Percentiles rank a stretch among this genome's conserved stretches.
Conservation (phyloP, 2,888 invertebrate species). For the Euspilapteryx auroguttella region DNA sequence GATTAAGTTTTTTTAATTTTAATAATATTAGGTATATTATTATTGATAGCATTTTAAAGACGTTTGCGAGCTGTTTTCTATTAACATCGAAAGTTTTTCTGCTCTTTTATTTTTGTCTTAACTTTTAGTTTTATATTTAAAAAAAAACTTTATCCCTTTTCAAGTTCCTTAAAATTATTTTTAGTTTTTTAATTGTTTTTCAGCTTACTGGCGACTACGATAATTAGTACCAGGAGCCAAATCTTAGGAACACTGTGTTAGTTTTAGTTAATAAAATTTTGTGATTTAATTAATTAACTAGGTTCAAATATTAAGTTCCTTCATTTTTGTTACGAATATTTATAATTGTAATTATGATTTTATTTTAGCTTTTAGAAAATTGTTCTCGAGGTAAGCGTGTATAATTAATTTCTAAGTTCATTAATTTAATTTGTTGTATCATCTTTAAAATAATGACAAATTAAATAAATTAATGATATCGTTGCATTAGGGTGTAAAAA, state of each 20-base stretch:
- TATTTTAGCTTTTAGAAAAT: conserved; percentile 33
- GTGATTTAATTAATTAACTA: conserved; percentile 45
- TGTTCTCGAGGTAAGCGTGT: conserved; percentile 45
- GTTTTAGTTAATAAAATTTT: conserved; percentile 8
- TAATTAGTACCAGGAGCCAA: conserved; percentile 48
- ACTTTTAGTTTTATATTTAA: too few relatives aligned
- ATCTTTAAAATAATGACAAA: conserved; percentile 56
- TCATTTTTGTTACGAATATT: conserved; percentile 53
- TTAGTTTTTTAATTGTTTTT: too few relatives aligned
- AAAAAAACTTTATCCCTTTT: too few relatives aligned
- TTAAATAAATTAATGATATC: conserved; percentile 47
- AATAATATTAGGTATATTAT: conserved; percentile 21
- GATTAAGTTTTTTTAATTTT: conserved; percentile 60
- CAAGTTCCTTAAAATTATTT: too few relatives aligned
- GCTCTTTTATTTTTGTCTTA: too few relatives aligned
- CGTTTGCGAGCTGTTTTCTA: too few relatives aligned
- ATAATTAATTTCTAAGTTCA: conserved; percentile 48
- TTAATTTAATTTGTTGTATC: conserved; percentile 58
- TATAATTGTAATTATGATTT: conserved; percentile 45
- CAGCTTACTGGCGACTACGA: too few relatives aligned
- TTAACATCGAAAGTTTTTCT: too few relatives aligned
- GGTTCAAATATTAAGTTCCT: conserved; percentile 56
- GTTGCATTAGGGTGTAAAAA: conserved; percentile 60
- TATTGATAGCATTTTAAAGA: too few relatives aligned
- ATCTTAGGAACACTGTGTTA: too few relatives aligned